phyloP scores from a whole-genome alignment of 2,113 vertebrate species.

The Parotia lawesii region DNA sequence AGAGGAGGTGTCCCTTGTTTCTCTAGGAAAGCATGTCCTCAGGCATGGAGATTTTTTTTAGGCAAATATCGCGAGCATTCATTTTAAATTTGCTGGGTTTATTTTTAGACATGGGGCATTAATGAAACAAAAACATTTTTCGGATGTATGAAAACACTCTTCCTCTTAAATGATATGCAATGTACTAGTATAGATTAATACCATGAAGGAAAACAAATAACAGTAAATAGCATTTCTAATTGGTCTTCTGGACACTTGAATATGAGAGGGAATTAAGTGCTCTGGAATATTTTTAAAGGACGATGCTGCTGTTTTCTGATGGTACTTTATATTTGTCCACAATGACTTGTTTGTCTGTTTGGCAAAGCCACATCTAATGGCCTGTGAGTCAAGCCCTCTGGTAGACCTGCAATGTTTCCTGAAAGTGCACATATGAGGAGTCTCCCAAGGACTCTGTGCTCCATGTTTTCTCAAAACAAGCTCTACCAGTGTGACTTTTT shows the following conservation, averaged over 20 bases:
- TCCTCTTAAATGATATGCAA: not conserved
- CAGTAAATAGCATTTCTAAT: not conserved
- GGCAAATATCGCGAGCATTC: not conserved
- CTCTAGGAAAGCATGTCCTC: not conserved
- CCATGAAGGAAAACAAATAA: constrained; percentile 3
- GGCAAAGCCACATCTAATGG: not conserved
- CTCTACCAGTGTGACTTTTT: not conserved
- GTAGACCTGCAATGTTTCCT: not conserved
- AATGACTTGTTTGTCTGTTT: constrained; percentile 17
- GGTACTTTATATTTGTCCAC: not conserved
- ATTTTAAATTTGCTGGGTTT: not conserved
- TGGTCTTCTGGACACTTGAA: not conserved
- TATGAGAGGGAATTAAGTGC: not conserved
- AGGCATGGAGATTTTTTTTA: not conserved
- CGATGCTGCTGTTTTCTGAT: not conserved
- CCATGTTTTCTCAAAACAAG: not conserved
- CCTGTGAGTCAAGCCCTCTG: not conserved
- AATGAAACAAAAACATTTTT: not conserved
- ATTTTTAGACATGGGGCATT: constrained; percentile 29
- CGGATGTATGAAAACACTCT: not conserved
- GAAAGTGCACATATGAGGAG: not conserved
- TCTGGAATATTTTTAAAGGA: constrained; percentile 16
- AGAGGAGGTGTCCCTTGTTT: not conserved
- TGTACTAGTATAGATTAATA: constrained; percentile 8
- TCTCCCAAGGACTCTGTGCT: not conserved